These are phyloP conservation scores for Alauda arvensis DNA, from an alignment of 2,797 vertebrate species.

Conservation along the genomic window DNA sequence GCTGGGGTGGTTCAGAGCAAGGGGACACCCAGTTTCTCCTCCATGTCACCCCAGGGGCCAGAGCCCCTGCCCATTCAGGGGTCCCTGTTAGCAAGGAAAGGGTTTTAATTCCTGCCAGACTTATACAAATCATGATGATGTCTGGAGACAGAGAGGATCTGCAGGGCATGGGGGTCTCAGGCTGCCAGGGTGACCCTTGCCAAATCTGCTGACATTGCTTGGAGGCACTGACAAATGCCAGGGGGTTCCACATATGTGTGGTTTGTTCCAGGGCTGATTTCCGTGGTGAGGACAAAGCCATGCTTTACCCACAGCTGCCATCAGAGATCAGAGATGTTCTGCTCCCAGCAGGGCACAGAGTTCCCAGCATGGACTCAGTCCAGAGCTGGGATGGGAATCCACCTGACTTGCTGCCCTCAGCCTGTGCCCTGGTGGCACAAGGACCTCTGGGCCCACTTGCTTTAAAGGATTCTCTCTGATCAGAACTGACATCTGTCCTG, in stretches of 20 bases:
- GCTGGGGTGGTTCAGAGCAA: neutral
- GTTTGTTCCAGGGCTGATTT: neutral
- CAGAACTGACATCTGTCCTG: neutral
- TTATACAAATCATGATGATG: rapidly evolving
- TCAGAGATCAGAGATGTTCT: neutral
- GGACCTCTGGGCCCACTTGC: neutral
- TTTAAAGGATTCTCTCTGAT: neutral
- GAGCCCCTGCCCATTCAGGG: neutral
- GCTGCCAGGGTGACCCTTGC: neutral
- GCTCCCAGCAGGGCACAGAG: neutral
- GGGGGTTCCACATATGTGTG: rapidly evolving
- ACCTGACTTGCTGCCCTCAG: rapidly evolving
- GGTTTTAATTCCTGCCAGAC: neutral
- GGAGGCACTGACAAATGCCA: neutral
- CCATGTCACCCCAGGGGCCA: neutral
- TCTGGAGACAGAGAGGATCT: neutral
- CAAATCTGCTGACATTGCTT: neutral
- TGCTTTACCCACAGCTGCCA: rapidly evolving
- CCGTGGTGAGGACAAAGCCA: rapidly evolving
- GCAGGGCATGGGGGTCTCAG: rapidly evolving
- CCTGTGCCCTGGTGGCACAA: neutral
- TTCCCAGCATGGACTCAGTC: neutral
- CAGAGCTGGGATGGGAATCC: neutral
- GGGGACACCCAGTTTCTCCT: neutral
- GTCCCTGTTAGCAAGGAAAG: neutral